These are phyloP conservation scores for Paraplagusia blochii DNA, from an alignment of 2,113 vertebrate species.

Conservation along the genomic window DNA sequence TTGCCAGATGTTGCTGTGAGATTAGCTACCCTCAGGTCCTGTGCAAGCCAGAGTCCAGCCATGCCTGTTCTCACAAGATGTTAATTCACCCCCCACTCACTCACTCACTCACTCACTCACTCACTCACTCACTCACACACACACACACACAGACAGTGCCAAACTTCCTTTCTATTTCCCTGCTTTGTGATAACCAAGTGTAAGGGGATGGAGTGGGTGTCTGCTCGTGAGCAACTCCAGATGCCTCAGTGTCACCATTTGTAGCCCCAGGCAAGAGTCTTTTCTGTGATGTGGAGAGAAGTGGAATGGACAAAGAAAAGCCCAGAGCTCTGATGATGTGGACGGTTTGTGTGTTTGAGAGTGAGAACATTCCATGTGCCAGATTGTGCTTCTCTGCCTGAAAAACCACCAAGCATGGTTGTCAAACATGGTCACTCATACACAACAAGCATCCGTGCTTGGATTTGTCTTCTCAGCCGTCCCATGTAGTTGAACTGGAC, in stretches of 20 bases:
- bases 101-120: too few relatives aligned
- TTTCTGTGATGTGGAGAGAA: constrained; percentile 42
- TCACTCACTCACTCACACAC: neutral
- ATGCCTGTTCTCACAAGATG: constrained; percentile 49
- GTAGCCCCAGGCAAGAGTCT: constrained; percentile 28
- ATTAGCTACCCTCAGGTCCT: constrained; percentile 46
- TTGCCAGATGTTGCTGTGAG: constrained; percentile 60
- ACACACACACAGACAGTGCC: constrained; percentile 24
- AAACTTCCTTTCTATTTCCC: constrained; percentile 12
- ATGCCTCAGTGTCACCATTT: constrained; percentile 52
- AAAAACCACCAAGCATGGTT: neutral
- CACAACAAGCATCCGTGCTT: too few relatives aligned
- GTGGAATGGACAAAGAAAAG: constrained; percentile 34
- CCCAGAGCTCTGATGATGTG: constrained; percentile 17
- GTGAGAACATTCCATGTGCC: constrained; percentile 13
- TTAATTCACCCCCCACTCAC: constrained; percentile 44
- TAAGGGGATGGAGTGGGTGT: constrained; percentile 42
- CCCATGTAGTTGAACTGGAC: neutral
- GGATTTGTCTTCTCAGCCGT: neutral
- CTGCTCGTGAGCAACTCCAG: constrained; percentile 45
- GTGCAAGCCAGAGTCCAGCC: constrained; percentile 40
- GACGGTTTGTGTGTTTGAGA: constrained; percentile 5
- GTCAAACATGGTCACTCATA: too few relatives aligned
- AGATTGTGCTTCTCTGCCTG: constrained; percentile 23
- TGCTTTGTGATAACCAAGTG: constrained; percentile 44